phyloP scores from a whole-genome alignment of 2,888 invertebrate genomes.

The Caradrina clavipalpis region DNA sequence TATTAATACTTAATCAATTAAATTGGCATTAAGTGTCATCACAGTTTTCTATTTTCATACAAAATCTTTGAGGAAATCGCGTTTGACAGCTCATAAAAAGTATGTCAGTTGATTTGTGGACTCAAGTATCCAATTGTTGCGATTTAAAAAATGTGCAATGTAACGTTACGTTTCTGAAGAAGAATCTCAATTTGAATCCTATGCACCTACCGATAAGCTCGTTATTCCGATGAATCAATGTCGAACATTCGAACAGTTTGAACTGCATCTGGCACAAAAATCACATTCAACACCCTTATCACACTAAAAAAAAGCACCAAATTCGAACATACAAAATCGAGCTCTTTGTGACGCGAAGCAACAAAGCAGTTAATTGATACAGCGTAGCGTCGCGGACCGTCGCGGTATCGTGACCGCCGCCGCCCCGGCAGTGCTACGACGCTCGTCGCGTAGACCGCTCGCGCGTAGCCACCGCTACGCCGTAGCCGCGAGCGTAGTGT shows the following conservation, averaged over 20 bases:
- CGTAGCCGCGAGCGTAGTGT: constrained; percentile 74
- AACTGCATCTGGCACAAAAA: constrained; percentile 11
- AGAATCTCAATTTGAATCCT: not conserved
- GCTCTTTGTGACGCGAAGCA: constrained; percentile 77
- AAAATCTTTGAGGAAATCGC: too few species aligned
- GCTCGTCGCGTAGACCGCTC: constrained; percentile 85
- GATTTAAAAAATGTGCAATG: too few species aligned
- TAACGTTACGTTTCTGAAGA: too few species aligned
- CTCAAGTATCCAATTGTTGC: too few species aligned
- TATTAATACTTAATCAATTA: too few species aligned
- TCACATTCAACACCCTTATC: not conserved
- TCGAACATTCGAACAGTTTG: not conserved
- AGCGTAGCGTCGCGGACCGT: constrained; percentile 72
- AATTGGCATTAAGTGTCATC: too few species aligned
- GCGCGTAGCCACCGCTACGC: constrained; percentile 79
- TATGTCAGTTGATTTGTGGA: too few species aligned
- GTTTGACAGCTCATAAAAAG: too few species aligned
- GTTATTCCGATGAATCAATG: not conserved
- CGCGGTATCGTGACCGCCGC: constrained; percentile 68
- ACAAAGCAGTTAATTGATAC: constrained; percentile 89
- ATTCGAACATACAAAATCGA: constrained; percentile 71
- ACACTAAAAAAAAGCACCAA: constrained; percentile 34
- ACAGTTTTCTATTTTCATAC: too few species aligned
- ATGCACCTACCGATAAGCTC: not conserved
- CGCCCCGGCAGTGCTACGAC: constrained; percentile 87